Percentiles rank a stretch among this genome's conserved stretches.
phyloP scores from a whole-genome alignment of 2,888 invertebrate genomes.

The Phymatocera aterrima region DNA sequence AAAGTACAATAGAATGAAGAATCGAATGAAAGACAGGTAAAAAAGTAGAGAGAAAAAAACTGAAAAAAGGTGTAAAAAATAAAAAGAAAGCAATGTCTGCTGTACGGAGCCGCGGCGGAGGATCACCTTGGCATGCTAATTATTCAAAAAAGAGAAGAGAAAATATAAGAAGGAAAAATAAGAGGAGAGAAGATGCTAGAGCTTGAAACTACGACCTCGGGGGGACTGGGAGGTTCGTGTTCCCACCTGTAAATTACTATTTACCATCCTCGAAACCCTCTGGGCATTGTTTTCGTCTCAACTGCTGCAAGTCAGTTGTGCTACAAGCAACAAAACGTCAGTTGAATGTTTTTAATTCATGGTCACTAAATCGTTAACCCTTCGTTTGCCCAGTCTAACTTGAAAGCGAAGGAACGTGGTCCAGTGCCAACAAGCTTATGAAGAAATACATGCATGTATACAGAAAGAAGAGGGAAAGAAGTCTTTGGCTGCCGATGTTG shows the following conservation, averaged over 20 bases:
- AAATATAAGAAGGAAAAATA: not conserved
- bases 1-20: too few relatives aligned
- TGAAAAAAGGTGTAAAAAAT: not conserved
- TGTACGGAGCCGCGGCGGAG: not conserved
- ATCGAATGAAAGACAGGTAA: not conserved
- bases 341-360: conserved; percentile 32
- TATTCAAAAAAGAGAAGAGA: not conserved
- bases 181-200: not conserved
- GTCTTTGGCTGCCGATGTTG: not conserved
- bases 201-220: conserved; percentile 18
- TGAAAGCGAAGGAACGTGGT: not conserved
- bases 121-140: conserved; percentile 28
- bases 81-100: not conserved
- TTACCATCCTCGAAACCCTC: conserved; percentile 11
- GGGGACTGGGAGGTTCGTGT: not conserved
- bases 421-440: not conserved
- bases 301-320: not conserved
- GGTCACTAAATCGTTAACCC: conserved; percentile 40
- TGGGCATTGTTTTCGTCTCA: conserved; percentile 27
- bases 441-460: not conserved
- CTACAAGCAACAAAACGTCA: not conserved
- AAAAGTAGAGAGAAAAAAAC: not conserved
- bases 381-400: not conserved
- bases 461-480: not conserved
- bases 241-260: conserved; percentile 44